A percentile compares a stretch with the other conserved stretches of the same genome.
Evolutionary conservation across 1,140 invertebrate genomes (phyloP).

Genomic region (Propsilocerus akamusi): DNA sequence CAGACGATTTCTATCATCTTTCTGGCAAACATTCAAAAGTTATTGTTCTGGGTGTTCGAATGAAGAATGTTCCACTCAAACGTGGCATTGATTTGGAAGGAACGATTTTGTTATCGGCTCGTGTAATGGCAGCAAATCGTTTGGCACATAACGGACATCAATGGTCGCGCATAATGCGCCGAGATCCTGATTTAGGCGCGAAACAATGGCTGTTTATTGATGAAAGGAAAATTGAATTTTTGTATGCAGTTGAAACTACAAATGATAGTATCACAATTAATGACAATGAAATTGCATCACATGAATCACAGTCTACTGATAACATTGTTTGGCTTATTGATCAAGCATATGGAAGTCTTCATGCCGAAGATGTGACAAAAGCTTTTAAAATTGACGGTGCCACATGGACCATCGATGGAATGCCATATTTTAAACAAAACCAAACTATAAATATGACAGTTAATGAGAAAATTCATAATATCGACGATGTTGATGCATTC

Average conservation of each 20-base stretch:
- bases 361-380: constrained; percentile 46
- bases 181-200: constrained; percentile 64
- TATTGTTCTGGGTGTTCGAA: constrained; percentile 33
- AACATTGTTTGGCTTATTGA: constrained; percentile 61
- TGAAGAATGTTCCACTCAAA: constrained; percentile 27
- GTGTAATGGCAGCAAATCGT: constrained; percentile 72
- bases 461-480: constrained; percentile 15
- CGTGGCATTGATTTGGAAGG: constrained; percentile 23
- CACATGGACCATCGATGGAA: constrained; percentile 62
- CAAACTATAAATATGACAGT: constrained; percentile 26
- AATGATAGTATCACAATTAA: constrained; percentile 30
- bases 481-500: constrained; percentile 17
- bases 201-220: constrained; percentile 81
- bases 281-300: constrained; percentile 17
- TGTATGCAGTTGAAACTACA: constrained; percentile 14
- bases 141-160: constrained; percentile 45
- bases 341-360: constrained; percentile 54
- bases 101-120: constrained; percentile 53
- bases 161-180: constrained; percentile 45
- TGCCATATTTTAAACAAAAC: constrained; percentile 49
- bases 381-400: constrained; percentile 31
- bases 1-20: constrained; percentile 70
- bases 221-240: constrained; percentile 30
- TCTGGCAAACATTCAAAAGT: constrained; percentile 31
- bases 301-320: constrained; percentile 23